phyloP scores from a whole-genome alignment of 2,113 vertebrate species.

The Accipiter cooperii region DNA sequence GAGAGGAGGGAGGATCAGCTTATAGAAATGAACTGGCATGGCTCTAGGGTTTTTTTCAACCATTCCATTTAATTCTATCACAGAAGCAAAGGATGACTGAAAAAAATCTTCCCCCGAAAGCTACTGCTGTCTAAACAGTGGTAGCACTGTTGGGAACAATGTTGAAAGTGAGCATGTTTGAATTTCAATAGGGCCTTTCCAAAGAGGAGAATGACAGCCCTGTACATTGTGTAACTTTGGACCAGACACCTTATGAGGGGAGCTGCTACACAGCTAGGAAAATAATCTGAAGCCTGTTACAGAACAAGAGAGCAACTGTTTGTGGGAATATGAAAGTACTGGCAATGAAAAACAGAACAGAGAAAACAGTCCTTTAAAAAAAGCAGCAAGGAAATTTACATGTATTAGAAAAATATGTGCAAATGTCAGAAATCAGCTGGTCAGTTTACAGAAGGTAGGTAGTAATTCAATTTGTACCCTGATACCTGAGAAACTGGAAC shows the following conservation, averaged over 20 bases:
- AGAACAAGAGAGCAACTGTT: neutral
- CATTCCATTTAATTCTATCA: neutral
- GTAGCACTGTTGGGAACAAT: neutral
- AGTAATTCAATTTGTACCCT: neutral
- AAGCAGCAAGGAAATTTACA: neutral
- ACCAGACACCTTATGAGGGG: neutral
- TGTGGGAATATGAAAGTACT: neutral
- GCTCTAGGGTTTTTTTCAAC: neutral
- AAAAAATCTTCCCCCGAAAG: neutral
- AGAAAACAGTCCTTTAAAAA: neutral
- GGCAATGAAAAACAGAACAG: neutral
- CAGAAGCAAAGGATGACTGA: neutral
- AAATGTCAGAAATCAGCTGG: neutral
- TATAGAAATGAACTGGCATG: neutral
- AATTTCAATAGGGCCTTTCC: neutral
- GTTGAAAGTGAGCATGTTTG: neutral
- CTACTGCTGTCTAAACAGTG: neutral
- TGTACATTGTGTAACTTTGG: neutral
- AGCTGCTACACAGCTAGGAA: neutral
- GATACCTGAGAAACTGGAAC: neutral
- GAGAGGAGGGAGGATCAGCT: neutral
- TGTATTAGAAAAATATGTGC: neutral
- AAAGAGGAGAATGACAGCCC: neutral
- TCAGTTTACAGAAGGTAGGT: neutral
- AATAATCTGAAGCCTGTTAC: neutral